phyloP scores from a whole-genome alignment of 2,888 invertebrate species.

The Rhagium mordax region DNA sequence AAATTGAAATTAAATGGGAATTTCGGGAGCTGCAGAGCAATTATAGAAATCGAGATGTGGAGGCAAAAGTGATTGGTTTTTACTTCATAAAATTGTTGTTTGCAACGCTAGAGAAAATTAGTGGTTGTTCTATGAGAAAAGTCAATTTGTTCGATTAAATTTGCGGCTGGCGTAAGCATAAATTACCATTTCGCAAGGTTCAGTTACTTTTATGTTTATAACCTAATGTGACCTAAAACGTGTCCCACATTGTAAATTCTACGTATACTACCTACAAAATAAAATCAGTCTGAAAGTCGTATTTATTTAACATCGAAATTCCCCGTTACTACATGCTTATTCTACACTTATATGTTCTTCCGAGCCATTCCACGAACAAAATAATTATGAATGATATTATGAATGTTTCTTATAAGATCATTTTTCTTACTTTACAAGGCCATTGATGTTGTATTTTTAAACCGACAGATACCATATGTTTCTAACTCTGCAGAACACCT shows the following conservation, averaged over 20 bases:
- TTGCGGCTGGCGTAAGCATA: neutral
- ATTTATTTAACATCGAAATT: neutral
- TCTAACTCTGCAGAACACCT: conserved; percentile 19
- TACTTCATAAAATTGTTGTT: too few species aligned
- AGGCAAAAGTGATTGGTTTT: too few species aligned
- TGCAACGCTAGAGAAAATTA: too few species aligned
- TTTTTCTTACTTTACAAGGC: conserved; percentile 1
- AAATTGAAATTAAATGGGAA: too few species aligned
- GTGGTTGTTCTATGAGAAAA: neutral
- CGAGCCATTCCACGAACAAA: neutral
- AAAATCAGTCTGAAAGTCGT: neutral
- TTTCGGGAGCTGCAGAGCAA: too few species aligned
- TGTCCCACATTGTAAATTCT: neutral
- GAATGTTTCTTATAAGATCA: conserved; percentile 1
- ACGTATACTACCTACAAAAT: neutral
- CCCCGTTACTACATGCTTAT: neutral
- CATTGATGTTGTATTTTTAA: conserved; percentile 3
- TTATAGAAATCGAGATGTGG: too few species aligned
- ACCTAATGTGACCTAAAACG: neutral
- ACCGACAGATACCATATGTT: neutral
- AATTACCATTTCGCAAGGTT: neutral
- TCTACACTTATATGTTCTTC: neutral
- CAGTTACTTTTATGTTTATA: neutral
- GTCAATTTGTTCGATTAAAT: neutral
- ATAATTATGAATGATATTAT: neutral